phyloP scores from a whole-genome alignment of 2,113 vertebrate genomes.

The Zosterops hypoxanthus region DNA sequence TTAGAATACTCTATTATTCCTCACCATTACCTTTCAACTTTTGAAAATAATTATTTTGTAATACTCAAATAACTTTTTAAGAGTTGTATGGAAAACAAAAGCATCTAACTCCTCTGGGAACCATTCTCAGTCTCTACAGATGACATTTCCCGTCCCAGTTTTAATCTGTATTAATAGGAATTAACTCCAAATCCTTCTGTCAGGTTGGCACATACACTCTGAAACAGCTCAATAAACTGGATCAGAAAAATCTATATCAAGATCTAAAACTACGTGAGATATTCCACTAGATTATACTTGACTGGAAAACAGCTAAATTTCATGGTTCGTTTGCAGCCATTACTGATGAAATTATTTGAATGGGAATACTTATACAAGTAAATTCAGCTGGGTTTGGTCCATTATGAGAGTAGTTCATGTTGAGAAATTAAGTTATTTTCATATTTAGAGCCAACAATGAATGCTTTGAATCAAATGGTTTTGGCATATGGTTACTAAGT shows the following conservation, averaged over 20 bases:
- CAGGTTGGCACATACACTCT: neutral
- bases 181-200: neutral
- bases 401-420: neutral
- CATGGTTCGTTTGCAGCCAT: constrained; percentile 17
- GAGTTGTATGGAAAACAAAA: neutral
- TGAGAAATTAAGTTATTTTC: neutral
- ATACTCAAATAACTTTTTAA: neutral
- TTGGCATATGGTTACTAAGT: neutral
- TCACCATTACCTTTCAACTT: neutral
- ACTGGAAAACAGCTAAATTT: constrained; percentile 44
- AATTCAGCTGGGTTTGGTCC: constrained; percentile 16
- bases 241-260: neutral
- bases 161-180: neutral
- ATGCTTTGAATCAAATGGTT: neutral
- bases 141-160: neutral
- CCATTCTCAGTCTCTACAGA: neutral
- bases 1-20: neutral
- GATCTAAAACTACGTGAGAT: neutral
- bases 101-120: neutral
- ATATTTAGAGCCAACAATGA: neutral
- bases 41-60: neutral
- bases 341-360: constrained; percentile 23
- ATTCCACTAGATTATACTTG: constrained; percentile 7
- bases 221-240: neutral
- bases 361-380: neutral